Base-by-base conservation (phyloP, 2,888 invertebrate species). In the Drosophila limbata region DNA sequence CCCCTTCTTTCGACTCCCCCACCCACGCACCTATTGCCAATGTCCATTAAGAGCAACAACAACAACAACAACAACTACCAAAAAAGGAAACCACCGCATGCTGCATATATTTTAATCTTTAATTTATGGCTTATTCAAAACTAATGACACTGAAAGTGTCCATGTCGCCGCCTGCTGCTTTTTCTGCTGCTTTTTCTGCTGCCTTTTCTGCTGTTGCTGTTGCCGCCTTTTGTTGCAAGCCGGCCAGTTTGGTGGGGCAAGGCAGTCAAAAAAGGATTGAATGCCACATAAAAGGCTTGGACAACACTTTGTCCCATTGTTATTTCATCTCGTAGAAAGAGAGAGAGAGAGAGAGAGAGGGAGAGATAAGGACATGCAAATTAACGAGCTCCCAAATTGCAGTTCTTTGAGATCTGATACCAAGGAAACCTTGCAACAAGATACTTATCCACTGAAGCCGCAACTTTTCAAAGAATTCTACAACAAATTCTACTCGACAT, bases 81-180 rank as follows among this genome's bases (percentile, higher is more conserved):
- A 42, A 33, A 25, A 37, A 33, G 48, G 52, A 45, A 55, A 51
- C 51, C 68, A 64, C 47, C 63, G 70, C 79, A 69, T 73, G 76
- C 76, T 76, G 76, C 76, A 76, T 76, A 78, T 66, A 88, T 84
- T 84, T 84, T 84, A 84, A 88, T 84, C 84, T 84, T 88, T 88
- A 88, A 88, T 84, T 84, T 84, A 84, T 84, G 85, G 88, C 88
- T 85, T 88, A 84, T 84, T 88, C 88, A 84, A 84, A 84, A 84
- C 84, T 88, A 84, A 84, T 87, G 83, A 87, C 83, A 84, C 83
- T 77, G 83, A 84, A 84, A 87, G 82, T 84, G 73, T 77, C 69
- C 86, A 77, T 69, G 25, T 31, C 59, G 47, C n/a, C 57, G 40
- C 37, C 66, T 62, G 45, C 35, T 35, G 51, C 39, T 42, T 19